These are phyloP conservation scores for Drosophila ananassae DNA, from an alignment of 1,140 invertebrate species.

Conservation along the genomic window DNA sequence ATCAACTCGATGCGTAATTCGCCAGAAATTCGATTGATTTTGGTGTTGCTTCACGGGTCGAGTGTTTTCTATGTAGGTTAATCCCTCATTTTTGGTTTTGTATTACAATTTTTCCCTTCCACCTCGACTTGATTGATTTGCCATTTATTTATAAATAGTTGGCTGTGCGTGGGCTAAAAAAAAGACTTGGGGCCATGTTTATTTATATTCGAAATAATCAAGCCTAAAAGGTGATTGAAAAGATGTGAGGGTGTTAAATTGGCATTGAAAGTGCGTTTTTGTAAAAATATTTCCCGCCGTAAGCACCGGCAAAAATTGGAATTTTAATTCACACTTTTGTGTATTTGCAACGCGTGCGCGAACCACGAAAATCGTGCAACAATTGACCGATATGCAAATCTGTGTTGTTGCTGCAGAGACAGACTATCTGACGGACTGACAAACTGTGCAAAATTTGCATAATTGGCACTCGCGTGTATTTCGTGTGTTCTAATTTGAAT, in stretches of 20 bases:
- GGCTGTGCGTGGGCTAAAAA: constrained; percentile 34
- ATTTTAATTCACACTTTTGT: constrained; percentile 45
- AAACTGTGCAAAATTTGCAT: constrained; percentile 59
- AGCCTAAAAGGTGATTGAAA: constrained; percentile 22
- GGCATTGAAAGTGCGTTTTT: constrained; percentile 60
- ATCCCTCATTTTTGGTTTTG: constrained; percentile 68
- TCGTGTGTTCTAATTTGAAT: constrained; percentile 72
- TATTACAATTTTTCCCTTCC: constrained; percentile 52
- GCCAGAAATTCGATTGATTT: constrained; percentile 31
- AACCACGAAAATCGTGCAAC: constrained; percentile 64
- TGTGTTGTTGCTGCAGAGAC: constrained; percentile 37
- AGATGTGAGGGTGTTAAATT: constrained; percentile 43
- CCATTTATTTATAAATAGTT: constrained; percentile 69
- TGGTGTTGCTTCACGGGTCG: constrained; percentile 6
- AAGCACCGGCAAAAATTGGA: constrained; percentile 35
- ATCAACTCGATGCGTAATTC: constrained; percentile 56
- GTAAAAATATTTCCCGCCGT: constrained; percentile 21
- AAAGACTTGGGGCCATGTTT: constrained; percentile 23
- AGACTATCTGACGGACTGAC: constrained; percentile 34
- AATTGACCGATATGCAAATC: constrained; percentile 79
- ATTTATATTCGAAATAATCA: constrained; percentile 31
- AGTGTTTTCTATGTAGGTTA: constrained; percentile 66
- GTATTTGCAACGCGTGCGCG: constrained; percentile 66
- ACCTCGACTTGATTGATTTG: constrained; percentile 55
- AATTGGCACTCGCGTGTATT: constrained; percentile 66